A percentile compares a stretch with the other conserved stretches of the same genome.
phyloP scores from a whole-genome alignment of 2,888 invertebrate species.

The Agapostemon virescens region DNA sequence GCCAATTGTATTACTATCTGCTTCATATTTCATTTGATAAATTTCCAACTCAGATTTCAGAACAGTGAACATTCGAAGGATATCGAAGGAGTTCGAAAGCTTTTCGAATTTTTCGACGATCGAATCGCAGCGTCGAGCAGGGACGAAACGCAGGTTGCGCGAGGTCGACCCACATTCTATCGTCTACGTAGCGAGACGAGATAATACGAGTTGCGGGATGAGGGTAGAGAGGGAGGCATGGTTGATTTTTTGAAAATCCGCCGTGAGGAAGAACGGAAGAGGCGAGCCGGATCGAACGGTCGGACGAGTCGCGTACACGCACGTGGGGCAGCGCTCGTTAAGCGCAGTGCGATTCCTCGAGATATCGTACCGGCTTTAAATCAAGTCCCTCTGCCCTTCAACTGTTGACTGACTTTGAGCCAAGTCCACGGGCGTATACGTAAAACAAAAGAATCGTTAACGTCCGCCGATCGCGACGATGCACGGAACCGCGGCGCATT shows the following conservation, averaged over 20 bases:
- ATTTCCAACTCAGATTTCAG: not conserved
- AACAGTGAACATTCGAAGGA: not conserved
- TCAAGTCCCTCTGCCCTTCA: slow-evolving; percentile 72
- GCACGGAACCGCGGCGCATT: slow-evolving; percentile 71
- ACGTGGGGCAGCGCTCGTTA: slow-evolving; percentile 74
- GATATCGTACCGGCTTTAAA: slow-evolving; percentile 76
- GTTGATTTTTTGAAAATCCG: slow-evolving; percentile 56
- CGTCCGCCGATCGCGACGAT: slow-evolving; percentile 67
- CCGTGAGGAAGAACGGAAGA: slow-evolving; percentile 9
- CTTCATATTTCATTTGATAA: not conserved
- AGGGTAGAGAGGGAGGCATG: not conserved
- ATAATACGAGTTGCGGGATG: not conserved
- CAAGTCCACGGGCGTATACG: slow-evolving; percentile 69
- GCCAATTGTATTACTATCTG: not conserved
- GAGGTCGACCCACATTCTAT: slow-evolving; percentile 48
- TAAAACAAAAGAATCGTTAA: slow-evolving; percentile 78
- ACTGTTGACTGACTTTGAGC: slow-evolving; percentile 70
- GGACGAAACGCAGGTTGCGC: not conserved
- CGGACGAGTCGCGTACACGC: slow-evolving; percentile 51
- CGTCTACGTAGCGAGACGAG: not conserved
- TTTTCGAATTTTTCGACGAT: not conserved
- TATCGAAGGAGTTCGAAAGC: not conserved
- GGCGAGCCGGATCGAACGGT: slow-evolving; percentile 25
- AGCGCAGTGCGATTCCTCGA: slow-evolving; percentile 75
- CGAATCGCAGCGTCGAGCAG: not conserved